Conservation (phyloP, 2,113 vertebrate species). For the Phyllopteryx taeniolatus region DNA sequence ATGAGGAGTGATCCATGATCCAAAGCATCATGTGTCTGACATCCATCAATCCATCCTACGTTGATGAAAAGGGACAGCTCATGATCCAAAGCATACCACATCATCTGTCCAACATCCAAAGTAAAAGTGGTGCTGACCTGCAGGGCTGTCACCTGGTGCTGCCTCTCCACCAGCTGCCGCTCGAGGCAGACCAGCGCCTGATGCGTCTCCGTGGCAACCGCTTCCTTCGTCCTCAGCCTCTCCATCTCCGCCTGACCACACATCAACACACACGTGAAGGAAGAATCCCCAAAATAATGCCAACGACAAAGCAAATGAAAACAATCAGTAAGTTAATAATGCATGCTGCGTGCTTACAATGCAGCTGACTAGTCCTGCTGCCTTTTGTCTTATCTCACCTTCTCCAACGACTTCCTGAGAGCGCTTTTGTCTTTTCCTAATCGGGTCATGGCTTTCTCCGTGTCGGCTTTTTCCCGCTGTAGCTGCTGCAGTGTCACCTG, state of each 20-base stretch:
- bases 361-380: not conserved
- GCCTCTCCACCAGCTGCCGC: constrained; percentile 57
- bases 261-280: not conserved
- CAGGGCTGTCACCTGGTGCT: constrained; percentile 58
- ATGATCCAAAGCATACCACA: not conserved
- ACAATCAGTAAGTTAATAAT: no score
- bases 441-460: constrained; percentile 51
- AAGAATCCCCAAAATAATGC: not conserved
- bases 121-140: constrained; percentile 53
- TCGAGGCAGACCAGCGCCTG: constrained; percentile 55
- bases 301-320: no score
- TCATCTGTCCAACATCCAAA: not conserved
- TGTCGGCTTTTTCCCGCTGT: constrained; percentile 65
- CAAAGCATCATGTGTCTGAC: no score
- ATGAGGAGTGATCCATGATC: not conserved
- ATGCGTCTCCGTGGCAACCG: constrained; percentile 51
- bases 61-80: no score
- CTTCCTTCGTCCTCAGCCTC: constrained; percentile 54
- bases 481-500: constrained; percentile 55
- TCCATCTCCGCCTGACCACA: constrained; percentile 70
- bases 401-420: constrained; percentile 70
- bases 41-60: no score
- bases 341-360: no score
- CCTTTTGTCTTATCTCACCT: constrained; percentile 53
- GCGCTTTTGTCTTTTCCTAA: constrained; percentile 70